Percentiles rank a stretch among this genome's conserved stretches.
phyloP scores from a whole-genome alignment of 1,140 invertebrate genomes.

The Eupeodes corollae region DNA sequence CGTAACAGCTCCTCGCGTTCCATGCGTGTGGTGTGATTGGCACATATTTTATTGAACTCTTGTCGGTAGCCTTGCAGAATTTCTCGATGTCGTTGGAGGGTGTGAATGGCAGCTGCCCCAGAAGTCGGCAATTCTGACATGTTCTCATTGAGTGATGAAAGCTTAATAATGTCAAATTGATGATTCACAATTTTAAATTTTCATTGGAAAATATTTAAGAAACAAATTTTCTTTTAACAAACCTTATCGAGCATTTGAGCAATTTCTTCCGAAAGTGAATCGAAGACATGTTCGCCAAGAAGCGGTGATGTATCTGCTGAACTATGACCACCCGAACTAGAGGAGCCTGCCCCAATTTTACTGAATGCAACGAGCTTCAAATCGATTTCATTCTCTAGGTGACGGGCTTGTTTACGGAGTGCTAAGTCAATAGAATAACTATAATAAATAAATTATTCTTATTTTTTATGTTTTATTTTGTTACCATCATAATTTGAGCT shows the following conservation, averaged over 20 bases:
- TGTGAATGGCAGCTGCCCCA: constrained; percentile 75
- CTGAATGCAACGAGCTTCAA: constrained; percentile 90
- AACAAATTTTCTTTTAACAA: neutral
- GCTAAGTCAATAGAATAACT: constrained; percentile 44
- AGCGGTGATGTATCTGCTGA: constrained; percentile 66
- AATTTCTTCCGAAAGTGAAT: constrained; percentile 83
- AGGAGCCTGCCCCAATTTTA: constrained; percentile 71
- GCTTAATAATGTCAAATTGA: constrained; percentile 39
- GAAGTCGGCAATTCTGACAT: constrained; percentile 73
- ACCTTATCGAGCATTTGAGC: constrained; percentile 72
- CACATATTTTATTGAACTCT: constrained; percentile 86
- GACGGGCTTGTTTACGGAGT: constrained; percentile 81
- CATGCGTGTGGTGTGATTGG: constrained; percentile 69
- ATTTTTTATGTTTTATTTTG: no score
- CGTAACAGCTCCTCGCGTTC: constrained; percentile 80
- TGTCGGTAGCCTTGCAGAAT: constrained; percentile 84
- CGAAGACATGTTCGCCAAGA: constrained; percentile 82
- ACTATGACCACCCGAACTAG: constrained; percentile 22
- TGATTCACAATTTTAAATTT: neutral
- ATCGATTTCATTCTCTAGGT: constrained; percentile 94
- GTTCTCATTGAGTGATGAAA: constrained; percentile 74
- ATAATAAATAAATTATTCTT: no score
- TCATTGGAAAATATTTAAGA: neutral
- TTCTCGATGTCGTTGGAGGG: constrained; percentile 86
- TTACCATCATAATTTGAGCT: no score